Evolutionary conservation across 2,113 vertebrate genomes (phyloP).

Genomic region (Siniperca chuatsi): DNA sequence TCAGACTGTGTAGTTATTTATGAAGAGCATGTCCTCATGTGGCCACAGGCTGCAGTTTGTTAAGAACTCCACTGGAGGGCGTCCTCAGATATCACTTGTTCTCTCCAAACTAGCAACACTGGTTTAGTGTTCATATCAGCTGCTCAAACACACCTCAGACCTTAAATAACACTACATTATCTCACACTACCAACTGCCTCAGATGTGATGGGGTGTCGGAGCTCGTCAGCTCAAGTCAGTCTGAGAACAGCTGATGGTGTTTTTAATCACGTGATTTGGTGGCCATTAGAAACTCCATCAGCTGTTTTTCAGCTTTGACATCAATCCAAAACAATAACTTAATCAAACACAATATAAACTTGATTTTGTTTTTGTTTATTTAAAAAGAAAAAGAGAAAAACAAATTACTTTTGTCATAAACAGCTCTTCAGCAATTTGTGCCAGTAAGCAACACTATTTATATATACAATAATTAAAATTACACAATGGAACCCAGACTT

Average conservation of each 20-base stretch:
- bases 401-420: too few relatives aligned
- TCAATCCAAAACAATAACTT: neutral
- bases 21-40: neutral
- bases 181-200: neutral
- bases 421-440: too few relatives aligned
- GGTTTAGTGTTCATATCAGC: neutral
- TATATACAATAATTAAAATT: too few relatives aligned
- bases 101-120: neutral
- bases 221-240: neutral
- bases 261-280: neutral
- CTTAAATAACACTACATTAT: neutral
- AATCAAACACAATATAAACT: neutral
- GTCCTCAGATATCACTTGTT: neutral
- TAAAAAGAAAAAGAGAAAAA: neutral
- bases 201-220: neutral
- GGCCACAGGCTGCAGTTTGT: conserved; percentile 12
- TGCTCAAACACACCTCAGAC: neutral
- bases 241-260: neutral
- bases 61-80: neutral
- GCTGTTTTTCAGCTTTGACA: neutral
- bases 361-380: neutral
- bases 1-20: neutral
- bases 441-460: too few relatives aligned
- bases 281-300: neutral
- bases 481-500: too few relatives aligned